A percentile compares a stretch with the other conserved stretches of the same genome.
Evolutionary conservation across 1,140 invertebrate genomes (phyloP).

Genomic region (Pogonus chalceus): DNA sequence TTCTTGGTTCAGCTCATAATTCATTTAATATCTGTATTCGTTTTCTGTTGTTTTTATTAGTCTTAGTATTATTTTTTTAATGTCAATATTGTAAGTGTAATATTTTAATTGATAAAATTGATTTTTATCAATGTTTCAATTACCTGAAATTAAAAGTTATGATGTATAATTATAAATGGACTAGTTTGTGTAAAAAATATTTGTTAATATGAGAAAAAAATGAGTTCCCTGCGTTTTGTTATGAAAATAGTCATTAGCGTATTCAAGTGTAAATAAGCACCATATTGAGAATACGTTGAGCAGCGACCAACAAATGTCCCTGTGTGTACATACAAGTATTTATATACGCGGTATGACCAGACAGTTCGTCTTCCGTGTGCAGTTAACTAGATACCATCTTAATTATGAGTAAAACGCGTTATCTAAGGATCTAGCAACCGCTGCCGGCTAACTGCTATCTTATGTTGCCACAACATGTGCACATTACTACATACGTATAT

Average conservation of each 20-base stretch:
- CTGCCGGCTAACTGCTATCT: neutral
- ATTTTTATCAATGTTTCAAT: too few species aligned
- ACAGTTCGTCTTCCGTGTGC: conserved; percentile 5
- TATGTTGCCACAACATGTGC: neutral
- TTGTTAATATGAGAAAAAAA: neutral
- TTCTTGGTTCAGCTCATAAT: too few species aligned
- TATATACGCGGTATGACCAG: neutral
- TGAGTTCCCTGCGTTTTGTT: neutral
- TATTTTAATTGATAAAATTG: too few species aligned
- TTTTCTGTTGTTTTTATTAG: too few species aligned
- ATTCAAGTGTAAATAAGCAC: neutral
- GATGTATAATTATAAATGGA: too few species aligned
- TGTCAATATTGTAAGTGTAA: too few species aligned
- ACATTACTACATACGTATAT: neutral
- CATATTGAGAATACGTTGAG: conserved; percentile 1
- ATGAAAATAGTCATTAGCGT: neutral
- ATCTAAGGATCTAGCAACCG: conserved; percentile 4
- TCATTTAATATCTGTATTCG: too few species aligned
- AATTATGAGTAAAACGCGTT: conserved; percentile 6
- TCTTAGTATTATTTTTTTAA: too few species aligned
- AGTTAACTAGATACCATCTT: conserved; percentile 3
- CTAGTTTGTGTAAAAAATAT: neutral
- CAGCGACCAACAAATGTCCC: neutral
- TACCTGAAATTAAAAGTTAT: too few species aligned
- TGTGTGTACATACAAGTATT: neutral